These are phyloP conservation scores for Hapalemur alaotrensis DNA, from an alignment of 2,797 vertebrate species.

Conservation along the genomic window DNA sequence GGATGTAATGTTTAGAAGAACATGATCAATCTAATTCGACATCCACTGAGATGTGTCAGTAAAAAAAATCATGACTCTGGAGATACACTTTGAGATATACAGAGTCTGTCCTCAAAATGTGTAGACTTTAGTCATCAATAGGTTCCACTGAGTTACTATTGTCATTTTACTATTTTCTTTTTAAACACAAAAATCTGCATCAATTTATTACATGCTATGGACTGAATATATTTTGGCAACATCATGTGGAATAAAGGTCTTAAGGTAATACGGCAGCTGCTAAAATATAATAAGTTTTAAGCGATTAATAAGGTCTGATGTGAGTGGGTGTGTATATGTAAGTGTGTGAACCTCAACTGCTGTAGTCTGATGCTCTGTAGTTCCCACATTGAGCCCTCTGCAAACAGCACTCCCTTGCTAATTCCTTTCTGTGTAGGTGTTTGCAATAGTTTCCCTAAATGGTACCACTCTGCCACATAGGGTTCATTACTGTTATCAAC, in stretches of 20 bases:
- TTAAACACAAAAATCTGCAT: neutral
- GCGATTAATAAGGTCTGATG: constrained; percentile 20
- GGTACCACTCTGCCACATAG: neutral
- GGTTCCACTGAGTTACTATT: neutral
- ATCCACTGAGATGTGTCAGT: neutral
- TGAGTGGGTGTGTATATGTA: constrained; percentile 18
- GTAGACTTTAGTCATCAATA: neutral
- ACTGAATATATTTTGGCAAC: neutral
- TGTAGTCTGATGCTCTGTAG: constrained; percentile 23
- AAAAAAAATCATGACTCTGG: neutral
- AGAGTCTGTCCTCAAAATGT: neutral
- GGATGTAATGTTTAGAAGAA: neutral
- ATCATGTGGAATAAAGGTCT: neutral
- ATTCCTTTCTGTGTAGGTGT: constrained; percentile 60
- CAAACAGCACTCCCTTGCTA: constrained; percentile 11
- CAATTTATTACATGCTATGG: neutral
- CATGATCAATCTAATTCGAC: neutral
- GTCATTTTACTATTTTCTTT: neutral
- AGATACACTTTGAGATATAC: neutral
- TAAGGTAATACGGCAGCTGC: neutral
- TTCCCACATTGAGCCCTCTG: constrained; percentile 47
- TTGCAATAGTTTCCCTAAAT: constrained; percentile 25
- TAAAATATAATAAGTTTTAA: constrained; percentile 49
- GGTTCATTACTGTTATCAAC: constrained; percentile 63
- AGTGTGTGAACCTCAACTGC: constrained; percentile 41